phyloP scores from a whole-genome alignment of 2,797 vertebrate species.

The Margarornis squamiger region DNA sequence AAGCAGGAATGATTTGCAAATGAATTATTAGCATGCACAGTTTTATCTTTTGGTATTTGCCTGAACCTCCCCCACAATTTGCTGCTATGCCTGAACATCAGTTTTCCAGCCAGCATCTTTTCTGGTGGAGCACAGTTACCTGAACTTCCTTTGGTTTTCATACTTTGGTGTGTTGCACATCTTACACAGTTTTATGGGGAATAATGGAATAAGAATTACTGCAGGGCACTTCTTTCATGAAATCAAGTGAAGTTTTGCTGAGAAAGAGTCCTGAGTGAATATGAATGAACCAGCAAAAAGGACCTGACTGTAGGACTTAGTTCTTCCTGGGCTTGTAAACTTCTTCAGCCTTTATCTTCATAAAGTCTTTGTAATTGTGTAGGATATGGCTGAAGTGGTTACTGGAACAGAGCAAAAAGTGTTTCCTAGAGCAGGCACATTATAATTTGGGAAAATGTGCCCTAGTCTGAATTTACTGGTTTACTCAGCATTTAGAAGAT shows the following conservation, averaged over 20 bases:
- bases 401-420: neutral
- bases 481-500: neutral
- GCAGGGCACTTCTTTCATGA: neutral
- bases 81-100: neutral
- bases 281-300: neutral
- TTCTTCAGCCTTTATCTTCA: neutral
- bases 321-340: neutral
- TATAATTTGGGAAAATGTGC: neutral
- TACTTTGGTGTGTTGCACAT: neutral
- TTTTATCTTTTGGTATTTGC: neutral
- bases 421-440: neutral
- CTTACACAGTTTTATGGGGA: neutral
- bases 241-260: neutral
- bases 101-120: neutral
- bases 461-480: neutral
- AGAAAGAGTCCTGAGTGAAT: neutral
- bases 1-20: neutral
- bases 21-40: neutral
- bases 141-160: neutral
- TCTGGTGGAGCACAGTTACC: neutral
- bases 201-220: neutral
- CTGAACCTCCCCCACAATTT: neutral
- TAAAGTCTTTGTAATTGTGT: neutral
- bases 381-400: neutral
- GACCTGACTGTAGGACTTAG: neutral